Base-by-base conservation (phyloP, 2,888 invertebrate species). In the Agriopis marginaria region DNA sequence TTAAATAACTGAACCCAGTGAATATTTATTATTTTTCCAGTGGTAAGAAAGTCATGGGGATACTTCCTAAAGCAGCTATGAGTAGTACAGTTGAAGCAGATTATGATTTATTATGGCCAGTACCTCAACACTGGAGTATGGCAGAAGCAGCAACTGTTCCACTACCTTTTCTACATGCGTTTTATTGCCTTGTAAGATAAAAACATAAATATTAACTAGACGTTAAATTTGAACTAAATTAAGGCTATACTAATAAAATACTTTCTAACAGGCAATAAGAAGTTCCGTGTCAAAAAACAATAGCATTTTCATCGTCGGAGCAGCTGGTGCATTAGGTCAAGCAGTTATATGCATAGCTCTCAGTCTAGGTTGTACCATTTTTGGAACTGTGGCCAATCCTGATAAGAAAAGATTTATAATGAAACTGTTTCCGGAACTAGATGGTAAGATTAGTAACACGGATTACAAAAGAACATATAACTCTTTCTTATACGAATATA, bases 141-240 rank as follows among this genome's bases (percentile, higher is more conserved):
- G 94, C 95, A 79, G 96, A 97, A 74, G 97, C 96, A 2, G 96
- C 96, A 3, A 96, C 96, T 0, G 94, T 97, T 1, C 97, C 97
- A 0, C 95, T 96, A 50, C 96, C 96, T 0, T 97, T 96, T 77
- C 87, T 89, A 23, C 94, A 95, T 0, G 93, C 92, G 0, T 93
- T 65, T 40, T 79, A 79, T 53, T 77, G 79, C 32, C 66, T 80
- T 51, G 80, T 80, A 66, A 73, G 68, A 9, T 50, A n/a, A n/a
- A n/a, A n/a, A n/a, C n/a, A n/a, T n/a, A 40, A 40, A 40, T 47
- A 12, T 47, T 47, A 9, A 9, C 7, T 9, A 9, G 44, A 44
- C 2, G 9, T 44, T 9, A 9, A 50, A 40, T 42, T 0, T 61
- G 51, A 10, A 50, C 9, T 10, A 9, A 23, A 3, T 17, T 17